Conservation (phyloP, 2,113 vertebrate genomes). For the Dicaeum eximium region DNA sequence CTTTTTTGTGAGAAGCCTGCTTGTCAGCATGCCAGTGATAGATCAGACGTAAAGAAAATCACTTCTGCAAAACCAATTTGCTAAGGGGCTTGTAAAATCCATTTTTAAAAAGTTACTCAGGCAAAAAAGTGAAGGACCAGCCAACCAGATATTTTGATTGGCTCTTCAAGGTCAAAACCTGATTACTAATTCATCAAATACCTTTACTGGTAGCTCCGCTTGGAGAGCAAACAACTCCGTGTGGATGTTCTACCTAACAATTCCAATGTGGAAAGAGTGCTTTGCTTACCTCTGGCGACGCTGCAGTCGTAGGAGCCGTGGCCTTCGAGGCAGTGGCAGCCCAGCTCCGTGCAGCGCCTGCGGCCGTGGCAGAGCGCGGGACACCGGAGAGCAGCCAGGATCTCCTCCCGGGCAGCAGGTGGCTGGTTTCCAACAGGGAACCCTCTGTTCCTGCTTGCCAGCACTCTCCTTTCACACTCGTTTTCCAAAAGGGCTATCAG, state of each 20-base stretch:
- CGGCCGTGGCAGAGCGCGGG: constrained; percentile 76
- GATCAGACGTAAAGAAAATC: constrained; percentile 71
- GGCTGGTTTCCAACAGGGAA: neutral
- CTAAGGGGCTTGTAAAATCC: constrained; percentile 71
- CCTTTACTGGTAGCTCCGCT: constrained; percentile 52
- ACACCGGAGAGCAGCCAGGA: constrained; percentile 70
- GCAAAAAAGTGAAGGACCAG: constrained; percentile 61
- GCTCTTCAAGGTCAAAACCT: constrained; percentile 68
- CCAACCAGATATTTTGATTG: constrained; percentile 67
- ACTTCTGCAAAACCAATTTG: constrained; percentile 70
- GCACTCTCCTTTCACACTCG: constrained; percentile 76
- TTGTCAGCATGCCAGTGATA: constrained; percentile 57
- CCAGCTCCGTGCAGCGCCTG: constrained; percentile 71
- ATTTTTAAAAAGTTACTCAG: constrained; percentile 70
- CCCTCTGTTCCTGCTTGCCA: constrained; percentile 61
- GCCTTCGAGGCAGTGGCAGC: constrained; percentile 72
- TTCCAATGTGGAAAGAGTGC: constrained; percentile 27
- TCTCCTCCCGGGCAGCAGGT: neutral
- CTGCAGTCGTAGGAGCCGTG: constrained; percentile 78
- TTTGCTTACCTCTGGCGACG: constrained; percentile 70
- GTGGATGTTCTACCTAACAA: constrained; percentile 59
- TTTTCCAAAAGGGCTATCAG: constrained; percentile 80
- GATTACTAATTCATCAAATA: constrained; percentile 75
- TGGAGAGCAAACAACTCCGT: constrained; percentile 64
- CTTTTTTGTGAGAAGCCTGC: constrained; percentile 30